These are phyloP conservation scores for Fissipunctia ypsillon DNA, from an alignment of 2,888 invertebrate species.

Conservation along the genomic window DNA sequence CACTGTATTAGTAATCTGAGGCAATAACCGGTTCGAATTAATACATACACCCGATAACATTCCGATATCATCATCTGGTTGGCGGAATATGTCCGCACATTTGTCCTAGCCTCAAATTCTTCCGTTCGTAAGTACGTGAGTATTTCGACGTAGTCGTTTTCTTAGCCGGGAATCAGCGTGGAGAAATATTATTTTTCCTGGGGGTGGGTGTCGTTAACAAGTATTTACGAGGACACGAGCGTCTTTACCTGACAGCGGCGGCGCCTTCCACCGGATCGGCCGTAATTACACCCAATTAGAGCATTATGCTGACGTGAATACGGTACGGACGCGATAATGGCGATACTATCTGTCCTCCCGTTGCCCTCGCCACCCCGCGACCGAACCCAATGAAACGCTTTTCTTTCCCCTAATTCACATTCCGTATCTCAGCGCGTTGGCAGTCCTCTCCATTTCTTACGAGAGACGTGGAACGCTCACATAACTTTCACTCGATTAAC, in stretches of 20 bases:
- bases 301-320: constrained; percentile 90
- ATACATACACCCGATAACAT: constrained; percentile 3
- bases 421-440: constrained; percentile 82
- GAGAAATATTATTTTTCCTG: constrained; percentile 88
- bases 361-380: constrained; percentile 68
- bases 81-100: constrained; percentile 79
- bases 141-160: constrained; percentile 82
- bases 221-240: constrained; percentile 88
- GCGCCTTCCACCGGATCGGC: constrained; percentile 85
- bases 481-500: constrained; percentile 88
- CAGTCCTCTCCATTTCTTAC: constrained; percentile 83
- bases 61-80: constrained; percentile 68
- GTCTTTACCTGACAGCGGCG: constrained; percentile 87
- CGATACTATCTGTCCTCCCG: constrained; percentile 85
- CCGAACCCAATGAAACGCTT: constrained; percentile 81
- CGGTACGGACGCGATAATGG: constrained; percentile 88
- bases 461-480: constrained; percentile 84
- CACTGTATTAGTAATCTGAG: constrained; percentile 13
- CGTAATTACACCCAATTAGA: constrained; percentile 90
- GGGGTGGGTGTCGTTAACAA: constrained; percentile 87
- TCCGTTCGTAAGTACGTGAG: constrained; percentile 82
- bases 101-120: constrained; percentile 82
- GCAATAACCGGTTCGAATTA: constrained; percentile 15
- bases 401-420: constrained; percentile 85
- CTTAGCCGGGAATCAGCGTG: constrained; percentile 82